A percentile compares a stretch with the other conserved stretches of the same genome.
Conservation (phyloP, 2,888 invertebrate species). For the Pristionchus mayeri region DNA sequence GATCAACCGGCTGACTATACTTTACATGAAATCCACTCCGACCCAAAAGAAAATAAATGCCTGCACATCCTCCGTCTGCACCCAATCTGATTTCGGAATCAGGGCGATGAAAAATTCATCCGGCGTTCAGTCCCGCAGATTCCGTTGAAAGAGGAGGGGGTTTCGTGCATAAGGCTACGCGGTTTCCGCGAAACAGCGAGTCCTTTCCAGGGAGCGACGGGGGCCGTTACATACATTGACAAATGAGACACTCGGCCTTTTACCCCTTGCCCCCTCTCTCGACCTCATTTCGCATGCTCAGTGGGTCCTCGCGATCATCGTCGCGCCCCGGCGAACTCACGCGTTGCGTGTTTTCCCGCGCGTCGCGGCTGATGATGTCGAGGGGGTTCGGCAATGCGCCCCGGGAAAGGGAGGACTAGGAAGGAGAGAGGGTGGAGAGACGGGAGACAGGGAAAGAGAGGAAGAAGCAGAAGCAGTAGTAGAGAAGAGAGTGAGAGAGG, state of each 20-base stretch:
- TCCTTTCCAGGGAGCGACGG: neutral
- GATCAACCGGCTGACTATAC: too few species aligned
- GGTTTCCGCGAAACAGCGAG: neutral
- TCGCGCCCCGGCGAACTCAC: neutral
- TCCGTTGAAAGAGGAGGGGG: too few species aligned
- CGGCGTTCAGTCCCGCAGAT: too few species aligned
- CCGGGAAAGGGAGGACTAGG: neutral
- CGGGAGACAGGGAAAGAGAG: neutral
- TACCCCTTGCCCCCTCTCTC: neutral
- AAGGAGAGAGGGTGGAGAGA: constrained; percentile 5
- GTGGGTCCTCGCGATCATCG: neutral
- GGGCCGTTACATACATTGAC: constrained; percentile 9
- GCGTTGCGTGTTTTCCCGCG: neutral
- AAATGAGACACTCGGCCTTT: neutral
- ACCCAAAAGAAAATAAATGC: too few species aligned
- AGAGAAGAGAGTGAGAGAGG: neutral
- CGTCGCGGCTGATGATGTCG: constrained; percentile 17
- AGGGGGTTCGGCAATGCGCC: neutral
- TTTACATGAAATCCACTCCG: too few species aligned
- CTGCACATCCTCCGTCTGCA: too few species aligned
- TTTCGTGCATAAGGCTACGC: neutral
- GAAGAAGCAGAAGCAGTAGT: constrained; percentile 10
- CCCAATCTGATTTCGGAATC: too few species aligned
- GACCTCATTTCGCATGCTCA: constrained; percentile 25
- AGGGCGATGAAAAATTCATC: too few species aligned